Base-by-base conservation (phyloP, 1,140 invertebrate species). In the Phymastichus coffea region DNA sequence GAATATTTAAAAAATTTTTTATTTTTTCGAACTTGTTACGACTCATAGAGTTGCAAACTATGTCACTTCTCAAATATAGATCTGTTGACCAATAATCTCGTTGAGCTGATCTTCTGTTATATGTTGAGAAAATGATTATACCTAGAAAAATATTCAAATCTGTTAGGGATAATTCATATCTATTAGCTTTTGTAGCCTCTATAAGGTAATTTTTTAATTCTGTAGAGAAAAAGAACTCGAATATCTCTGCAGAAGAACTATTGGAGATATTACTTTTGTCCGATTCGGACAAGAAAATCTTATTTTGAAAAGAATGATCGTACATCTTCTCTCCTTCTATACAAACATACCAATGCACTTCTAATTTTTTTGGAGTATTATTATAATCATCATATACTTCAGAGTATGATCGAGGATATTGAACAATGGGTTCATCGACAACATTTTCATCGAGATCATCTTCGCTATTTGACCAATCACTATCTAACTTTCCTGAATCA, bases 1-100 rank as follows among this genome's bases (percentile, higher is more conserved):
- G 46, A 57, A 53, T 9, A 53, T 37, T 64, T 57, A 64, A 12
- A 40, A 20, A 12, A 9, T 10, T 40, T 57, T 63, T 63, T 3
- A 64, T 61, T 47, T 47, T 15, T 44, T 35, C 28, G 53, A 60
- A 64, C 22, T 51, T 20, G 22, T 51, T 8, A 9, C 63, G 30
- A 30, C 22, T 7, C 53, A 64, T 60, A 7, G 53, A 19, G 2
- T 37, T 14, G 6, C n/a, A 23, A 28, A 48, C 43, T 30, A 35
- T n/a, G 25, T 54, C 46, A 23, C 26, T 33, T 26, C 25, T 28
- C 15, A 59, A 35, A 19, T 51, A 47, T 14, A 23, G 30, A 37
- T 63, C 41, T 14, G 33, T 38, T 37, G 48, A 61, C 53, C 57
- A 64, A 47, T 64, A 64, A 28, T 64, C 49, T 38, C 40, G 14